A percentile compares a stretch with the other conserved stretches of the same genome.
Conservation (phyloP, 64 coral and sea anemone genomes). For the Anthopleura sola region DNA sequence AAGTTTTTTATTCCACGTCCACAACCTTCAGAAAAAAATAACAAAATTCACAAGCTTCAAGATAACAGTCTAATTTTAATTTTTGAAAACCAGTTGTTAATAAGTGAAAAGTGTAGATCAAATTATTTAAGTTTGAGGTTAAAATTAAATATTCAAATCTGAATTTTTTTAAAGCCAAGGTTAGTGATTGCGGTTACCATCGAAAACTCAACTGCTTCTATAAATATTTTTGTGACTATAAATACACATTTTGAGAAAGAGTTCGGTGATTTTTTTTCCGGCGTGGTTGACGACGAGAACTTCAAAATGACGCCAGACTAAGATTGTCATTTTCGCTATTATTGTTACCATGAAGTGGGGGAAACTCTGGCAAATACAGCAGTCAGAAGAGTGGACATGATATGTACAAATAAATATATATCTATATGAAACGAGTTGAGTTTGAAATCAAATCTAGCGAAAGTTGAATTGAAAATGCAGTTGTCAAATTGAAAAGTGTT, state of each 20-base stretch:
- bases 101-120: neutral
- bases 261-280: too few relatives aligned
- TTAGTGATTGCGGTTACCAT: neutral
- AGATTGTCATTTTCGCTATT: too few relatives aligned
- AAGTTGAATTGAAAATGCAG: neutral
- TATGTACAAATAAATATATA: neutral
- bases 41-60: neutral
- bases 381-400: too few relatives aligned
- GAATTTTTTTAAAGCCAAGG: neutral
- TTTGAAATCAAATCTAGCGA: neutral
- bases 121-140: slow-evolving; percentile 18
- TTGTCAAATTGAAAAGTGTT: too few relatives aligned
- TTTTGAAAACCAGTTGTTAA: neutral
- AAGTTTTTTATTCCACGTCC: neutral
- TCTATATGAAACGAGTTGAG: neutral
- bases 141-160: slow-evolving; percentile 8
- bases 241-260: too few relatives aligned
- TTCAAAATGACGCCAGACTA: too few relatives aligned
- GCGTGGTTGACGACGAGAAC: too few relatives aligned
- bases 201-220: neutral
- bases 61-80: slow-evolving; percentile 9
- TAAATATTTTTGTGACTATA: neutral
- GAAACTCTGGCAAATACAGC: too few relatives aligned
- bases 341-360: too few relatives aligned
- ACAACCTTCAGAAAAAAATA: neutral